phyloP scores from a whole-genome alignment of 2,888 invertebrate species.

The Lycaena phlaeas region DNA sequence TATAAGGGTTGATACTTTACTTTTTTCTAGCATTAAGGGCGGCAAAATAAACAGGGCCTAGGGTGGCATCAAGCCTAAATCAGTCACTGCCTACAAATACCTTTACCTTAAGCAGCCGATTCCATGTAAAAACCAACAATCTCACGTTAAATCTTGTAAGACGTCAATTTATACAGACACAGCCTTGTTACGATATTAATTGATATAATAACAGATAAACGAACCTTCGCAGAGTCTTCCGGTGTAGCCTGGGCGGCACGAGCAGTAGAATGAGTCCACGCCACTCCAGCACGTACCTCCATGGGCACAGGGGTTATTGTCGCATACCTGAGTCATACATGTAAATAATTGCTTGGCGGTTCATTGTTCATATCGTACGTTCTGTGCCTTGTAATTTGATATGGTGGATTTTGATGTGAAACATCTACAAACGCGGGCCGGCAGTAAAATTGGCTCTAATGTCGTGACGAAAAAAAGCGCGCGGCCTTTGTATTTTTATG shows the following conservation, averaged over 20 bases:
- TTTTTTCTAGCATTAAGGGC: no score
- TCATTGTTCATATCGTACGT: conserved; percentile 1
- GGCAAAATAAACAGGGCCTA: no score
- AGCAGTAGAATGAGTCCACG: conserved; percentile 83
- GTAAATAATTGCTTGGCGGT: conserved; percentile 13
- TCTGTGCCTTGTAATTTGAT: background rate
- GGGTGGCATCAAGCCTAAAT: no score
- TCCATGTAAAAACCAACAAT: background rate
- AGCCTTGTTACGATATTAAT: conserved; percentile 6
- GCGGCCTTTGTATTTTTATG: no score
- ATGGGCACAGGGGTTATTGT: conserved; percentile 81
- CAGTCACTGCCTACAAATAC: no score
- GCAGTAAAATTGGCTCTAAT: no score
- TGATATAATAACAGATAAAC: conserved; percentile 6
- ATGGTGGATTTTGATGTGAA: no score
- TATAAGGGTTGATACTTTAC: no score
- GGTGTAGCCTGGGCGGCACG: conserved; percentile 84
- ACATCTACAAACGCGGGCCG: no score
- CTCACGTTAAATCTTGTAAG: background rate
- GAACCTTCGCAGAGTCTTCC: conserved; percentile 86
- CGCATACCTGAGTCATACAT: conserved; percentile 72
- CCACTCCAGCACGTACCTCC: conserved; percentile 86
- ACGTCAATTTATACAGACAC: background rate
- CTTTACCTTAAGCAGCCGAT: background rate
- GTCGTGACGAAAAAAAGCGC: no score